phyloP scores from a whole-genome alignment of 2,888 invertebrate genomes.

The Dyspetes luteomarginatus region DNA sequence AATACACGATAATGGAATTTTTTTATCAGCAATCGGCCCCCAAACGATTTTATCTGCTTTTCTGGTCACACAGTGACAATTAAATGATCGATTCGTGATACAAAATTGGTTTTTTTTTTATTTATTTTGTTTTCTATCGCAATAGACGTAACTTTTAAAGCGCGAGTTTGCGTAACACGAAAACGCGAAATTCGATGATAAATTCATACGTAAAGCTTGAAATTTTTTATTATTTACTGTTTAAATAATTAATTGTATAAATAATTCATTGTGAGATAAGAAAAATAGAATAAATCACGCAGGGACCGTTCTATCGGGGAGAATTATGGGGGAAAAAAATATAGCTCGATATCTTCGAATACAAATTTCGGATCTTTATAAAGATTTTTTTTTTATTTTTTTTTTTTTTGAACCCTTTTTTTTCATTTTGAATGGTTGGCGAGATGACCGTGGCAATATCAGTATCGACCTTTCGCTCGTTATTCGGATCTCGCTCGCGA shows the following conservation, averaged over 20 bases:
- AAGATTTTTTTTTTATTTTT: background rate
- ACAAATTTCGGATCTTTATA: background rate
- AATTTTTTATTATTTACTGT: background rate
- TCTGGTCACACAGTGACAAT: too few species aligned
- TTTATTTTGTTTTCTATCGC: too few species aligned
- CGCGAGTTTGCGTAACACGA: too few species aligned
- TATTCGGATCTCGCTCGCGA: conserved; percentile 1
- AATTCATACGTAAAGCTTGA: background rate
- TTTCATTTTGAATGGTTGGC: background rate
- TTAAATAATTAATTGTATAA: background rate
- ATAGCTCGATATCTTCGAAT: background rate
- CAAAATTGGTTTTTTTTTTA: too few species aligned
- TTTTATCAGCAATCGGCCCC: too few species aligned
- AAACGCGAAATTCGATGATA: background rate
- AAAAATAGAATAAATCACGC: background rate
- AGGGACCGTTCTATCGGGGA: too few species aligned
- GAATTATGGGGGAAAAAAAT: background rate
- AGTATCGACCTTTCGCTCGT: conserved; percentile 38
- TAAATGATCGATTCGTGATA: too few species aligned
- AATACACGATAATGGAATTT: too few species aligned
- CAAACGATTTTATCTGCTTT: too few species aligned
- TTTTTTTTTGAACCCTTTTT: background rate
- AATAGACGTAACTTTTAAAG: too few species aligned
- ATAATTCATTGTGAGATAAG: background rate
- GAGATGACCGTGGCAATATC: conserved; percentile 27